These are phyloP conservation scores for Oxyura jamaicensis DNA, from an alignment of 2,113 vertebrate species.

Conservation along the genomic window DNA sequence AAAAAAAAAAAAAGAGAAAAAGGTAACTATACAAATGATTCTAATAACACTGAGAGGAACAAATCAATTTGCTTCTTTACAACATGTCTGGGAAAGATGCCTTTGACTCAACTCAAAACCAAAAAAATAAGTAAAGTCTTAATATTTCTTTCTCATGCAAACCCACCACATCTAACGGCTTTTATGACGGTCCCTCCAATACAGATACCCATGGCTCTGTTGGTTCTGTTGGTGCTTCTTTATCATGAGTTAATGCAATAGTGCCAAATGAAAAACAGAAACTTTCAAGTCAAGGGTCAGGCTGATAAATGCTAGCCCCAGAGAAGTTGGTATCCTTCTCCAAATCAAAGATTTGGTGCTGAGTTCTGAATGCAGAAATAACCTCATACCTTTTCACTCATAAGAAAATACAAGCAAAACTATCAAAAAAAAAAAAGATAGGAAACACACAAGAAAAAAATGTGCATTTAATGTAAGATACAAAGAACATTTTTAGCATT, in stretches of 20 bases:
- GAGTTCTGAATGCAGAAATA: background rate
- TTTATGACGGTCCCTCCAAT: background rate
- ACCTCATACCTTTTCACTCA: background rate
- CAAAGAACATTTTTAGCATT: conserved; percentile 34
- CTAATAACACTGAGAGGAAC: background rate
- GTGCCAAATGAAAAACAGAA: background rate
- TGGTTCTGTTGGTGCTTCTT: background rate
- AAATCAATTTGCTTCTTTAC: background rate
- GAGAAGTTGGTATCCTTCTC: background rate
- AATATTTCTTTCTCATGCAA: background rate
- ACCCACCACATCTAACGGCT: background rate
- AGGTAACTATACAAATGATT: background rate
- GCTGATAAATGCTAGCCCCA: background rate
- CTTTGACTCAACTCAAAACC: background rate
- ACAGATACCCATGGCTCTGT: background rate
- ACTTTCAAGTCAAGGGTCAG: background rate
- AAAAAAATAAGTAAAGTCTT: background rate
- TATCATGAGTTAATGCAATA: background rate
- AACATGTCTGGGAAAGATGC: background rate
- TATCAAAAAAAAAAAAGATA: background rate
- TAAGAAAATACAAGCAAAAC: background rate
- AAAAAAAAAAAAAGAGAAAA: background rate
- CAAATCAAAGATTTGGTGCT: background rate
- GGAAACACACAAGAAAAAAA: background rate
- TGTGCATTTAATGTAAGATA: conserved; percentile 11